phyloP scores from a whole-genome alignment of 2,888 invertebrate genomes.

The Tenthredo livida region DNA sequence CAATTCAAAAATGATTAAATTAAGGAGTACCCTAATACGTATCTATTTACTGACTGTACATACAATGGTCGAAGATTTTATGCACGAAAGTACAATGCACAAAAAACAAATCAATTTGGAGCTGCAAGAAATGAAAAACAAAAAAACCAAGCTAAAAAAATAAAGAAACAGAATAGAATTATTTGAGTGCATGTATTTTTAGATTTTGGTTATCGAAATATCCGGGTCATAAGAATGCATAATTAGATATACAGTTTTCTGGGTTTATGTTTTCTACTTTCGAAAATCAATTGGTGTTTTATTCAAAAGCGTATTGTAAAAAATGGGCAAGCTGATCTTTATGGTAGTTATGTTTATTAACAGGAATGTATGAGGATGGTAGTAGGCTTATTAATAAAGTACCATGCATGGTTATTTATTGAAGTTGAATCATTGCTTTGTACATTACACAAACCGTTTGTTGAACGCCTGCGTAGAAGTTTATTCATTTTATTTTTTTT shows the following conservation, averaged over 20 bases:
- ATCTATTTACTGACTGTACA: neutral
- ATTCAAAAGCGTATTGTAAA: constrained; percentile 10
- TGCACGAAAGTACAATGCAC: neutral
- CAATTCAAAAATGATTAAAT: no score
- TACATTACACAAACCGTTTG: constrained; percentile 8
- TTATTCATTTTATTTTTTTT: neutral
- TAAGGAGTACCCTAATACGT: neutral
- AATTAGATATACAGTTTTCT: neutral
- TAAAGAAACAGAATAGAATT: neutral
- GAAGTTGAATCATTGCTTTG: constrained; percentile 1
- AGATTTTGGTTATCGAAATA: constrained; percentile 14
- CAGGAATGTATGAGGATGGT: neutral
- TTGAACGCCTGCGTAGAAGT: neutral
- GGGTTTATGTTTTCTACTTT: constrained; percentile 6
- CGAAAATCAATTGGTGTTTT: neutral
- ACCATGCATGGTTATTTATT: neutral
- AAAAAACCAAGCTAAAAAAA: neutral
- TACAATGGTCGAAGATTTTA: constrained; percentile 5
- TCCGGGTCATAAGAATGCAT: neutral
- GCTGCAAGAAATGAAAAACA: neutral
- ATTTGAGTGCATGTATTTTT: constrained; percentile 12
- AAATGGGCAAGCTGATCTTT: neutral
- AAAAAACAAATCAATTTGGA: neutral
- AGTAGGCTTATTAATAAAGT: constrained; percentile 1
- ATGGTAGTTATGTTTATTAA: constrained; percentile 6